phyloP scores from a whole-genome alignment of 1,140 invertebrate genomes.

The Cephus cinctus region DNA sequence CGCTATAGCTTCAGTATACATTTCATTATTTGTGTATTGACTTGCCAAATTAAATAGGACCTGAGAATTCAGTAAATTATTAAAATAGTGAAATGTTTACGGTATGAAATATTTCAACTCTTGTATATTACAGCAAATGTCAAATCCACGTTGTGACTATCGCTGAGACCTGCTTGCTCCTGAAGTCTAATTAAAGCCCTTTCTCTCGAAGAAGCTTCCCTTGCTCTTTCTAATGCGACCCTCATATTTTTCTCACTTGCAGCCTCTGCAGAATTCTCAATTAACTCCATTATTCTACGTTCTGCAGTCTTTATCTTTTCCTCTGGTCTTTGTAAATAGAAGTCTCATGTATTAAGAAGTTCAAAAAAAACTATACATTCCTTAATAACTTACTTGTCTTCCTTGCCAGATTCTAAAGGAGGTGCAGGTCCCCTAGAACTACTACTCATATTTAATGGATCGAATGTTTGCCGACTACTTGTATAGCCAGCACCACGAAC shows the following conservation, averaged over 20 bases:
- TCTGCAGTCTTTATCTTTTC: conserved; percentile 83
- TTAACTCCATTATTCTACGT: conserved; percentile 77
- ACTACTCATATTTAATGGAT: conserved; percentile 74
- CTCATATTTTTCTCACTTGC: conserved; percentile 60
- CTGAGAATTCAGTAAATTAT: conserved; percentile 53
- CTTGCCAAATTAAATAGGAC: conserved; percentile 92
- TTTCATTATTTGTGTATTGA: conserved; percentile 91
- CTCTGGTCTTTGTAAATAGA: conserved; percentile 65
- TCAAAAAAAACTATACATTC: conserved; percentile 4
- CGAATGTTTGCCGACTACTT: conserved; percentile 70
- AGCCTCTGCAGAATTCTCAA: conserved; percentile 60
- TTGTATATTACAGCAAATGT: conserved; percentile 79
- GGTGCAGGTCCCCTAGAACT: conserved; percentile 51
- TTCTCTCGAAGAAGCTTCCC: conserved; percentile 94
- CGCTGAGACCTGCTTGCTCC: conserved; percentile 84
- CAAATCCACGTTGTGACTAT: conserved; percentile 89
- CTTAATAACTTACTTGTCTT: conserved; percentile 65
- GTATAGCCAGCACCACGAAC: conserved; percentile 94
- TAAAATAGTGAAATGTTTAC: conserved; percentile 9
- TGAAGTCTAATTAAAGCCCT: conserved; percentile 83
- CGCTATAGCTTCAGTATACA: conserved; percentile 93
- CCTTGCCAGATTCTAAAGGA: conserved; percentile 67
- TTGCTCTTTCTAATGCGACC: conserved; percentile 85
- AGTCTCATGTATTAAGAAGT: conserved; percentile 2
- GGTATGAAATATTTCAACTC: neutral